Conservation (phyloP, 2,888 invertebrate genomes). For the Drosophila pseudotalamancana region DNA sequence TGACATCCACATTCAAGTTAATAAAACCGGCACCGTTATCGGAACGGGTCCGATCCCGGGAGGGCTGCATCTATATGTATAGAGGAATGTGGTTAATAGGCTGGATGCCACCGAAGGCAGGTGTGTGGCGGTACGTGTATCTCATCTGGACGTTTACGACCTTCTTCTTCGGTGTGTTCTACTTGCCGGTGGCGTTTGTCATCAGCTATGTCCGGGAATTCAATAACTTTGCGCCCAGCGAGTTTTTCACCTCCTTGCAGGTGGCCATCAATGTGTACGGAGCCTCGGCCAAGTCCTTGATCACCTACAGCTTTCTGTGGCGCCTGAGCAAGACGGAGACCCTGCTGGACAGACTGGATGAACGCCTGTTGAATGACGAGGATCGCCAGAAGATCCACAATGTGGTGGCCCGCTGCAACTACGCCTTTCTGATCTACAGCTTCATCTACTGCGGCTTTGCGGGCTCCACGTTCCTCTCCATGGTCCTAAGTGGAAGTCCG, state of each 20-base stretch:
- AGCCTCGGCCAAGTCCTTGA: conserved; percentile 28
- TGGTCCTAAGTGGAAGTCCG: conserved; percentile 19
- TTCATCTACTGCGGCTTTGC: conserved; percentile 20
- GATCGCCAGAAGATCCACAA: conserved; percentile 46
- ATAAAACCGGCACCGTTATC: conserved; percentile 33
- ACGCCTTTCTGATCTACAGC: conserved; percentile 23
- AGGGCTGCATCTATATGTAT: conserved; percentile 24
- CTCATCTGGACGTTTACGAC: conserved; percentile 21
- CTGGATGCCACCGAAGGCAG: conserved; percentile 29
- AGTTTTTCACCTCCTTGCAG: conserved; percentile 35
- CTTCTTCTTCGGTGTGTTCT: conserved; percentile 6
- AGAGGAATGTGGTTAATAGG: conserved; percentile 30
- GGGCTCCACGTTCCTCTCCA: conserved; percentile 20
- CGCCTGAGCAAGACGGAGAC: conserved; percentile 21
- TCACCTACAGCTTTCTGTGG: conserved; percentile 11
- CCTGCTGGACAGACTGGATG: conserved; percentile 46
- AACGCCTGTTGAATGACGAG: conserved; percentile 19
- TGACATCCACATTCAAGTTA: conserved; percentile 16
- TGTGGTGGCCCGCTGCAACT: conserved; percentile 45
- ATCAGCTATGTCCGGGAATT: conserved; percentile 20
- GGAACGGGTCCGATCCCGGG: conserved; percentile 20
- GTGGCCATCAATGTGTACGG: conserved; percentile 35
- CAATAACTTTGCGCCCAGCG: conserved; percentile 18
- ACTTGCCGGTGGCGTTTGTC: conserved; percentile 35
- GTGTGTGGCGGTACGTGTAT: conserved; percentile 25